These are phyloP conservation scores for Trissolcus brochymenae DNA, from an alignment of 2,888 invertebrate genomes.

Conservation along the genomic window DNA sequence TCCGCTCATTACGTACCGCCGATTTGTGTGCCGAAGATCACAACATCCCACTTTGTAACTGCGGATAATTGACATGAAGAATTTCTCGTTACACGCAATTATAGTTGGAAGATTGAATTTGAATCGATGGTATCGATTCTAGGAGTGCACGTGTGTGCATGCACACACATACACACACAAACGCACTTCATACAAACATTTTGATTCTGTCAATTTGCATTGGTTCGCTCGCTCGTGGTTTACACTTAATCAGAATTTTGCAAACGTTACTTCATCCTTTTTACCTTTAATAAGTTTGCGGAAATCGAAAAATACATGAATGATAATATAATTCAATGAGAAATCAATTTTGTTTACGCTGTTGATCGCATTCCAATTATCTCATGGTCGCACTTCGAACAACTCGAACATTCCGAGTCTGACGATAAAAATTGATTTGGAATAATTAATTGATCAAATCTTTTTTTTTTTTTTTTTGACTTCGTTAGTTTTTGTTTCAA, in stretches of 20 bases:
- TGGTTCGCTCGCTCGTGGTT: constrained; percentile 16
- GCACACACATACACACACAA: constrained; percentile 22
- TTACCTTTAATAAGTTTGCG: constrained; percentile 12
- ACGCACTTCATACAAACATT: constrained; percentile 6
- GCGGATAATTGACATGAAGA: constrained; percentile 55
- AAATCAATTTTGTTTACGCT: constrained; percentile 10
- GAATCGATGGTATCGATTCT: constrained; percentile 51
- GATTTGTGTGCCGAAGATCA: constrained; percentile 13
- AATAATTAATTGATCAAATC: neutral
- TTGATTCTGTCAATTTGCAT: constrained; percentile 4
- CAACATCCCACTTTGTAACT: constrained; percentile 22
- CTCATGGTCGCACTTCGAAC: constrained; percentile 6
- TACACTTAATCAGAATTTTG: constrained; percentile 37
- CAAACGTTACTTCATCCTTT: constrained; percentile 15
- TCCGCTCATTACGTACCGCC: constrained; percentile 18
- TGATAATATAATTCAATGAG: constrained; percentile 20
- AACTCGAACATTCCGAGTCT: neutral
- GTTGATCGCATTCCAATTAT: constrained; percentile 5
- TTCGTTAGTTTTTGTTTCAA: neutral
- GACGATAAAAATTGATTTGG: no score
- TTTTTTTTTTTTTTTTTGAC: neutral
- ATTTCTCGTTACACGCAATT: constrained; percentile 57
- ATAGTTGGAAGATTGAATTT: constrained; percentile 47
- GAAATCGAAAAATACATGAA: constrained; percentile 29
- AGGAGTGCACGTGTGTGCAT: constrained; percentile 20